Evolutionary conservation across 2,888 invertebrate species (phyloP).

Genomic region (Sceliomorpha sp.): DNA sequence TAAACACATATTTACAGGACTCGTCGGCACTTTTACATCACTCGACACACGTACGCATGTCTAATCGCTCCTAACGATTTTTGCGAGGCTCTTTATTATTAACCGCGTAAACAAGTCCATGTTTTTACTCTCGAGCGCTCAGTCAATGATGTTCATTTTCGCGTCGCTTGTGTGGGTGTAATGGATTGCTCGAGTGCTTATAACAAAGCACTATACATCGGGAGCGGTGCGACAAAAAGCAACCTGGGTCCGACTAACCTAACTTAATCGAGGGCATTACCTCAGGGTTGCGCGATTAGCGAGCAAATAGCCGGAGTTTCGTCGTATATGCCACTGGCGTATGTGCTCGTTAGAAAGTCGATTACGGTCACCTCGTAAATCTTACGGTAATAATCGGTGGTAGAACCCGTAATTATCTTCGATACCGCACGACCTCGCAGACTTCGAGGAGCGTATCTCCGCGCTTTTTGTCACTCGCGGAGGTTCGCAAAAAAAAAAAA

Average conservation of each 20-base stretch:
- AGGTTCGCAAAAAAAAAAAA: too few relatives aligned
- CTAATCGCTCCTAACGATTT: too few relatives aligned
- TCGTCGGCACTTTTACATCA: too few relatives aligned
- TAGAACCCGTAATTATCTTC: slow-evolving; percentile 59
- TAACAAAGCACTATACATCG: slow-evolving; percentile 53
- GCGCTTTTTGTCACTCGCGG: slow-evolving; percentile 37
- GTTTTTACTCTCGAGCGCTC: slow-evolving; percentile 28
- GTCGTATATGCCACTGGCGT: slow-evolving; percentile 38
- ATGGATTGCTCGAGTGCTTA: slow-evolving; percentile 50
- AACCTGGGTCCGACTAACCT: slow-evolving; percentile 43
- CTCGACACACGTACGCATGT: too few relatives aligned
- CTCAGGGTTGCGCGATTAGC: slow-evolving; percentile 52
- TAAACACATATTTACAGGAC: too few relatives aligned
- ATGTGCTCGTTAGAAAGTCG: slow-evolving; percentile 58
- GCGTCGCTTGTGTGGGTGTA: slow-evolving; percentile 36
- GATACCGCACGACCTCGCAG: slow-evolving; percentile 38
- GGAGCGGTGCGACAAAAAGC: slow-evolving; percentile 34
- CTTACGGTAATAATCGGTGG: slow-evolving; percentile 58
- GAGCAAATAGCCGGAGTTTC: slow-evolving; percentile 47
- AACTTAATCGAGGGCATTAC: slow-evolving; percentile 55
- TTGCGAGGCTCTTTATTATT: too few relatives aligned
- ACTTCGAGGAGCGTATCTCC: slow-evolving; percentile 18
- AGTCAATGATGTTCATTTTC: slow-evolving; percentile 35
- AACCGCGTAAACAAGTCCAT: too few relatives aligned
- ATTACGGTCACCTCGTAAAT: slow-evolving; percentile 61